Base-by-base conservation (phyloP, 2,888 invertebrate genomes). In the Andrena minutula region DNA sequence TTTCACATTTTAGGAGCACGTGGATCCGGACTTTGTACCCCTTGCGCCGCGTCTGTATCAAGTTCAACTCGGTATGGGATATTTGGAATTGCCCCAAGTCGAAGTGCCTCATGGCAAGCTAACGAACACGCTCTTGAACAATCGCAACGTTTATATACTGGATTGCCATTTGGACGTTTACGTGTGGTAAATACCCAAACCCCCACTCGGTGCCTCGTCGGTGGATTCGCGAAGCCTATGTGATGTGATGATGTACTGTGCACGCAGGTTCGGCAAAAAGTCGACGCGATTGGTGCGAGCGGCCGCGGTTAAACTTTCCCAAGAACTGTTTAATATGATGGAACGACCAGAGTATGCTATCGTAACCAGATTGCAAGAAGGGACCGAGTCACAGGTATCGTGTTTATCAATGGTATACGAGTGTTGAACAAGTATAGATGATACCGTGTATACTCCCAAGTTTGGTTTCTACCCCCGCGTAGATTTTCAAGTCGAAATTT, bases 1-100 rank as follows among this genome's bases (percentile, higher is more conserved):
- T 60, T 4, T 64, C 23, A 5, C 8, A 2, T 26, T 82, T 88
- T 85, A 96, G 96, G 97, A 97, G 93, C 97, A 97, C 92, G 97
- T 98, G 0, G 94, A 96, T 61, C 95, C 95, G 0, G 94, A 96
- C 73, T 97, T 96, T 92, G 90, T 94, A 10, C 96, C 97, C 87
- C 94, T 95, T 0, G 93, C 95, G 16, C 97, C 99, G 0, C 96
- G 98, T 5, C 94, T 99, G 73, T 99, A 99, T 94, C 97, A 98
- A 94, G 98, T 99, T 73, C 98, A 98, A 91, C 95, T 99, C 16
- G 99, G 99, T 64, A 99, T 99, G 98, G 99, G 99, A 0, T 99
- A 99, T 94, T 94, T 99, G 89, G 99, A 99, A 94, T 95, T 99
- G 89, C 99, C 99, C 2, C 99, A 99, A 95, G 98, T 97, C 4